These are phyloP conservation scores for Leptopterna dolabrata DNA, from an alignment of 2,888 invertebrate species.

Conservation along the genomic window DNA sequence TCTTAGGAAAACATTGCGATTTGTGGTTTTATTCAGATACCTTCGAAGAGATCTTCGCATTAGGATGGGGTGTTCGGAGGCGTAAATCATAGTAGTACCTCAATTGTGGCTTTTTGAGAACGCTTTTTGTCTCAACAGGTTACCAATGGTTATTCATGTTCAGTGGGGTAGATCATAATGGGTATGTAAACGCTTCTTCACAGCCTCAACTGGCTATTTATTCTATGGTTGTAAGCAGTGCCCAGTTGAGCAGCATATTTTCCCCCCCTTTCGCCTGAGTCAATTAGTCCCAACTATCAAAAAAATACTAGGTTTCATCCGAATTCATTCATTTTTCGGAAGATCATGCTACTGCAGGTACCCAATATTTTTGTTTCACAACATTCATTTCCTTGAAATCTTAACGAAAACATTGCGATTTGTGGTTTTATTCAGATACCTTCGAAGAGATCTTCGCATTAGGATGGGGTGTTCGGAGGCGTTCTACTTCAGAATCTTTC, in stretches of 20 bases:
- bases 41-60: neutral
- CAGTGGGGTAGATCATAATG: no score
- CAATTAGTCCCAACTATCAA: neutral
- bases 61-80: no score
- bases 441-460: neutral
- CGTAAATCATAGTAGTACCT: no score
- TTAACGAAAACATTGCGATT: neutral
- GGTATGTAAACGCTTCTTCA: no score
- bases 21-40: conserved; percentile 5
- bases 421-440: conserved; percentile 5
- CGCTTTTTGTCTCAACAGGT: no score
- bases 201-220: no score
- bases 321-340: neutral
- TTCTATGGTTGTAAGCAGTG: no score
- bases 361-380: neutral
- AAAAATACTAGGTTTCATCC: neutral
- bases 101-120: no score
- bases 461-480: neutral
- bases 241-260: no score
- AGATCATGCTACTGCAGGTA: no score
- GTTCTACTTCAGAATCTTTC: neutral
- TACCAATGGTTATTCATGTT: no score
- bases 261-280: no score
- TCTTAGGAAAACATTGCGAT: neutral
- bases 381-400: neutral